Evolutionary conservation across 2,113 vertebrate genomes (phyloP).

Genomic region (Gyps fulvus): DNA sequence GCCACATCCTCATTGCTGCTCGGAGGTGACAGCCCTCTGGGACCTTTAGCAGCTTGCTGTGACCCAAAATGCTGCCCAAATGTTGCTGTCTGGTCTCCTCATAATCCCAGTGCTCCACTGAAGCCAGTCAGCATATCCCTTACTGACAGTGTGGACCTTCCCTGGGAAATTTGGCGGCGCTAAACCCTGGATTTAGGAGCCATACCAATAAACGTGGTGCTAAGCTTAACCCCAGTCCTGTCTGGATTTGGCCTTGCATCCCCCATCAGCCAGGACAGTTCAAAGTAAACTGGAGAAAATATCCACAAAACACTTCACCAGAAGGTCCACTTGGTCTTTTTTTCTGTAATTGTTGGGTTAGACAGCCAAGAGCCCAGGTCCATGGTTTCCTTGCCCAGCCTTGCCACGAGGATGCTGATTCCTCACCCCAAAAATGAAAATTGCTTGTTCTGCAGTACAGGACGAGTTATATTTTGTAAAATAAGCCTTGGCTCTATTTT

Average conservation of each 20-base stretch:
- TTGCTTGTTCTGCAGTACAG: not conserved
- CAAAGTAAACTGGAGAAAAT: not conserved
- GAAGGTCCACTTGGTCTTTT: not conserved
- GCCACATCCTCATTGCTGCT: not conserved
- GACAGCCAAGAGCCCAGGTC: not conserved
- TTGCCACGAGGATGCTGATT: not conserved
- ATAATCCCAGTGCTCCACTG: not conserved
- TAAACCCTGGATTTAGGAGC: not conserved
- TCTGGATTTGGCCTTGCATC: not conserved
- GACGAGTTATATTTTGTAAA: not conserved
- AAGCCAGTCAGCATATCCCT: not conserved
- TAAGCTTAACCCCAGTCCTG: not conserved
- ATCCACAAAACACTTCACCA: not conserved
- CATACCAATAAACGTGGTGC: not conserved
- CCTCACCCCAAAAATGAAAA: not conserved
- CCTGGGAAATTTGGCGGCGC: not conserved
- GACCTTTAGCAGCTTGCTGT: not conserved
- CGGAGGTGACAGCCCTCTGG: not conserved
- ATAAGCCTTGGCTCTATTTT: not conserved
- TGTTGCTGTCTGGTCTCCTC: not conserved
- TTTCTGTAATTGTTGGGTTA: not conserved
- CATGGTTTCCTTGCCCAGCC: not conserved
- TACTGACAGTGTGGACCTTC: not conserved
- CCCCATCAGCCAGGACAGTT: not conserved
- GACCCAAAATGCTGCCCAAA: not conserved